phyloP scores from a whole-genome alignment of 2,113 vertebrate species.

The Boulengeromyrus knoepffleri region DNA sequence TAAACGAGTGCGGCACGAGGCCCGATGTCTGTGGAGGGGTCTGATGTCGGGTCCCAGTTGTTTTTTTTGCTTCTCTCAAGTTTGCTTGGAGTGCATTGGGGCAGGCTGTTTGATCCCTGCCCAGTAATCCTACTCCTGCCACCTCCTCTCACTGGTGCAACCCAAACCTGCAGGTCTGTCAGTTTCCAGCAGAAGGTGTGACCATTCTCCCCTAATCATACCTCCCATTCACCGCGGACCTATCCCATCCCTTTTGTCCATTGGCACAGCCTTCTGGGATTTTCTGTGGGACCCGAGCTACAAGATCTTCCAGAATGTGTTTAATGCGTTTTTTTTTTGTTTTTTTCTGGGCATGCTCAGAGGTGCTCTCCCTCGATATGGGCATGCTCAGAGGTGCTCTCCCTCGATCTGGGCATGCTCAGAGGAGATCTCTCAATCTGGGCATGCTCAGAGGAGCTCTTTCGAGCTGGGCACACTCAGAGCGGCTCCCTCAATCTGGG shows the following conservation, averaged over 20 bases:
- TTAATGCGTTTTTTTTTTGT: background rate
- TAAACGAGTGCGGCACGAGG: background rate
- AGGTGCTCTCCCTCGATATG: background rate
- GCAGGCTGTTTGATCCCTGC: slow-evolving; percentile 6
- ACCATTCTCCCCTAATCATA: background rate
- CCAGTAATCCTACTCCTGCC: background rate
- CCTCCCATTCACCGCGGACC: background rate
- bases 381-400: background rate
- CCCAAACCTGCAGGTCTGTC: slow-evolving; percentile 14
- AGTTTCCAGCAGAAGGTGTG: slow-evolving; percentile 17
- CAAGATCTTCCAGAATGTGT: background rate
- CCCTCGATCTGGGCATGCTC: background rate
- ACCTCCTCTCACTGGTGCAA: background rate
- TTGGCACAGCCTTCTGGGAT: background rate
- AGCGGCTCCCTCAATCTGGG: background rate
- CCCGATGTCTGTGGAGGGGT: background rate
- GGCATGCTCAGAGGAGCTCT: background rate
- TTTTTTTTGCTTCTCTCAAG: background rate
- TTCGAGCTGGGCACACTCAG: background rate
- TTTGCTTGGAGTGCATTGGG: background rate
- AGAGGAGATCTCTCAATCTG: background rate
- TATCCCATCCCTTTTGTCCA: background rate
- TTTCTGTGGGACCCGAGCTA: background rate
- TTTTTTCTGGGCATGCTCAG: background rate
- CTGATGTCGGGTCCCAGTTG: background rate